Evolutionary conservation across 2,113 vertebrate species (phyloP).

Genomic region (Chaetura pelagica): DNA sequence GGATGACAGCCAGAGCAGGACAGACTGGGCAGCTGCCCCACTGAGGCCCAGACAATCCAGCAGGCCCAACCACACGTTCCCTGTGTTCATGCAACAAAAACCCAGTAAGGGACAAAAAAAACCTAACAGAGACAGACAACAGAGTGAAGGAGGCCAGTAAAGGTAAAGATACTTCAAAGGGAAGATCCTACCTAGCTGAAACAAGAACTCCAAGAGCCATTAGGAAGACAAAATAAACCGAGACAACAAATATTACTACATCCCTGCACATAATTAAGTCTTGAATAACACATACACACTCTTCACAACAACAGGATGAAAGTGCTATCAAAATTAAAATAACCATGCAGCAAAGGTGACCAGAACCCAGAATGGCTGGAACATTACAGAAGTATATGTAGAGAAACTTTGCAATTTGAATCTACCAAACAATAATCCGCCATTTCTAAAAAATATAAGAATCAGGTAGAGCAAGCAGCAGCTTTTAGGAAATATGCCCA

Average conservation of each 20-base stretch:
- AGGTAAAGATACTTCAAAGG: background rate
- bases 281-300: background rate
- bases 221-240: background rate
- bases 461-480: background rate
- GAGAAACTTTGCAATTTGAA: background rate
- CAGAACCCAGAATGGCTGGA: background rate
- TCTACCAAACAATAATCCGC: background rate
- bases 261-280: accelerated
- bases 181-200: background rate
- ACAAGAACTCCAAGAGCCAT: background rate
- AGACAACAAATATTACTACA: background rate
- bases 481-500: accelerated
- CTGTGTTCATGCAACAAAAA: background rate
- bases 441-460: background rate
- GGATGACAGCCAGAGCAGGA: accelerated
- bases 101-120: background rate
- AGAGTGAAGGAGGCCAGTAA: background rate
- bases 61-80: accelerated
- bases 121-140: background rate
- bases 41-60: background rate
- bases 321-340: background rate
- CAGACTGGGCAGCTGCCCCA: background rate
- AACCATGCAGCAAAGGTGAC: background rate
- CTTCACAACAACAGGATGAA: too few species aligned
- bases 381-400: accelerated